Evolutionary conservation across 2,797 vertebrate species (phyloP).

Genomic region (Rhincodon typus): DNA sequence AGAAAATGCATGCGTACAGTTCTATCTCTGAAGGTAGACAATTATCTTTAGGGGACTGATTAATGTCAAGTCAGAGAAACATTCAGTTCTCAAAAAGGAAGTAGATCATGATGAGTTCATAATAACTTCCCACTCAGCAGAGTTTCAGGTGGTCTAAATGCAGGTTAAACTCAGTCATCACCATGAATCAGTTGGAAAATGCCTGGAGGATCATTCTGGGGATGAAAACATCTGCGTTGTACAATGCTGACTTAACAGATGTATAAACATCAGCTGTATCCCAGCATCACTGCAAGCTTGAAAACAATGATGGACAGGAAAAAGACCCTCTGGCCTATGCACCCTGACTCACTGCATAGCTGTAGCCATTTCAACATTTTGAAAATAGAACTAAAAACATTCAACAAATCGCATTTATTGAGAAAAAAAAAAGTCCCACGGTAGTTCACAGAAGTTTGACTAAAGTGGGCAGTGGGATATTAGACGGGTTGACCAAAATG

Average conservation of each 20-base stretch:
- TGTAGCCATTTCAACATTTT: not conserved
- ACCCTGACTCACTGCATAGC: not conserved
- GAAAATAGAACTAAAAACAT: not conserved
- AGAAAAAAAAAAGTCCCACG: not conserved
- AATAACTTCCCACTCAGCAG: not conserved
- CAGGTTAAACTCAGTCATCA: not conserved
- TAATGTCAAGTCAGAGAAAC: not conserved
- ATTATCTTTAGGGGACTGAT: not conserved
- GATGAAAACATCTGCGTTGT: not conserved
- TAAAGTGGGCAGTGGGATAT: not conserved
- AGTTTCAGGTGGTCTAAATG: not conserved
- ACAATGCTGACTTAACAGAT: not conserved
- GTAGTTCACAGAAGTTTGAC: not conserved
- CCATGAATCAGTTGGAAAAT: not conserved
- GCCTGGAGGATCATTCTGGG: not conserved
- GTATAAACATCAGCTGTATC: not conserved
- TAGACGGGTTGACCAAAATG: not conserved
- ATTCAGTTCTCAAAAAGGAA: not conserved
- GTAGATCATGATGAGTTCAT: not conserved
- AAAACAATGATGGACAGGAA: not conserved
- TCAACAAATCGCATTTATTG: conserved; percentile 4
- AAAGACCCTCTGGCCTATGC: not conserved
- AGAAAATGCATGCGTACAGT: not conserved
- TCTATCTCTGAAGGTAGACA: not conserved
- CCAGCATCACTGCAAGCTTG: not conserved